Evolutionary conservation across 2,113 vertebrate species (phyloP).

Genomic region (Probosciger aterrimus): DNA sequence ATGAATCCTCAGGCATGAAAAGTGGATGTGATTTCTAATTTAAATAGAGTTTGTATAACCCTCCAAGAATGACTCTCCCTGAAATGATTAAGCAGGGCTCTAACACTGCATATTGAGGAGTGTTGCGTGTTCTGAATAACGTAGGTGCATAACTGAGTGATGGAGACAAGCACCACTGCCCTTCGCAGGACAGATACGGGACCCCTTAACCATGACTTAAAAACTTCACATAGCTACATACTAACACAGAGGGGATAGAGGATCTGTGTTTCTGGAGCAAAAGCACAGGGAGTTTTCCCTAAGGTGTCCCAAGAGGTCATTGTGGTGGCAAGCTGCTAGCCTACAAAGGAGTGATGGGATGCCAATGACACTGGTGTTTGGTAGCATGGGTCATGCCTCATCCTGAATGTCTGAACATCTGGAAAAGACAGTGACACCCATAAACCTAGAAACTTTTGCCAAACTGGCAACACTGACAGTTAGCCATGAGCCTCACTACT

Average conservation of each 20-base stretch:
- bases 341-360: neutral
- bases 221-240: accelerated
- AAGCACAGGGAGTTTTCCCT: neutral
- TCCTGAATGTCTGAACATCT: neutral
- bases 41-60: neutral
- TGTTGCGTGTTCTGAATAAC: neutral
- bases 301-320: neutral
- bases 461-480: neutral
- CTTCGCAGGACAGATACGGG: neutral
- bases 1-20: neutral
- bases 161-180: neutral
- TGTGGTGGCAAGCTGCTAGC: neutral
- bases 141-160: neutral
- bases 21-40: constrained; percentile 31
- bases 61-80: neutral
- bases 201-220: neutral
- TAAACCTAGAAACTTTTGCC: neutral
- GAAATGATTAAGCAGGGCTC: neutral
- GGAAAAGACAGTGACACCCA: neutral
- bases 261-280: neutral
- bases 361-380: neutral
- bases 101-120: neutral
- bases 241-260: neutral
- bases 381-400: neutral
- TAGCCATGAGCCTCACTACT: neutral